phyloP scores from a whole-genome alignment of 2,797 vertebrate species.

The Eremophila alpestris region DNA sequence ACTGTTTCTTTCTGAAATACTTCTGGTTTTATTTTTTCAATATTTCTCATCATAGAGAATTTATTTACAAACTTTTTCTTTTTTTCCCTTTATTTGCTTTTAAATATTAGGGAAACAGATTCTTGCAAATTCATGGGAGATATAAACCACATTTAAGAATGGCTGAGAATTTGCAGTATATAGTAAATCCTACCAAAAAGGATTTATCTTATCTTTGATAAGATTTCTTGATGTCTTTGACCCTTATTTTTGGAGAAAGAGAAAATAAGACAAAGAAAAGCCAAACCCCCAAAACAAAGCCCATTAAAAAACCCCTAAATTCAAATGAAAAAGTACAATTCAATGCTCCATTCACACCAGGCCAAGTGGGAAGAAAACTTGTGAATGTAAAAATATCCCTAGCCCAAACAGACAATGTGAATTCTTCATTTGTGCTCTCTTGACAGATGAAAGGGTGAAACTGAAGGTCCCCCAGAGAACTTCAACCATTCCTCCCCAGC shows the following conservation, averaged over 20 bases:
- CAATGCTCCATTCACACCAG: background rate
- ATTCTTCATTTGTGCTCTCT: background rate
- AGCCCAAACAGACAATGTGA: background rate
- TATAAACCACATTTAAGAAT: background rate
- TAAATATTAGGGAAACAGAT: background rate
- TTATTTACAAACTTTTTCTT: background rate
- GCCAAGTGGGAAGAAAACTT: background rate
- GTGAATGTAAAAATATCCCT: background rate
- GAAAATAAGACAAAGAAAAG: background rate
- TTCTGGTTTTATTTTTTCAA: background rate
- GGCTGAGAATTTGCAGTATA: background rate
- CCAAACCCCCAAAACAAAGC: fast-evolving
- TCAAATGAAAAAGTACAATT: background rate
- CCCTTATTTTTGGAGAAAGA: background rate
- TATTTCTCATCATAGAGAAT: background rate
- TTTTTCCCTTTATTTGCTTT: background rate
- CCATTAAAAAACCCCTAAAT: fast-evolving
- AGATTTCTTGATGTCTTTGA: background rate
- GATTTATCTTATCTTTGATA: too few relatives aligned
- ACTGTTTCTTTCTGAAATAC: background rate
- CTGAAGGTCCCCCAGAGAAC: fast-evolving
- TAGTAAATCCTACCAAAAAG: background rate
- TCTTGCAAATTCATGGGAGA: background rate
- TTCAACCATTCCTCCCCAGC: background rate
- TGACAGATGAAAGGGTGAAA: background rate